phyloP scores from a whole-genome alignment of 2,797 vertebrate genomes.

The Danio tinwini region DNA sequence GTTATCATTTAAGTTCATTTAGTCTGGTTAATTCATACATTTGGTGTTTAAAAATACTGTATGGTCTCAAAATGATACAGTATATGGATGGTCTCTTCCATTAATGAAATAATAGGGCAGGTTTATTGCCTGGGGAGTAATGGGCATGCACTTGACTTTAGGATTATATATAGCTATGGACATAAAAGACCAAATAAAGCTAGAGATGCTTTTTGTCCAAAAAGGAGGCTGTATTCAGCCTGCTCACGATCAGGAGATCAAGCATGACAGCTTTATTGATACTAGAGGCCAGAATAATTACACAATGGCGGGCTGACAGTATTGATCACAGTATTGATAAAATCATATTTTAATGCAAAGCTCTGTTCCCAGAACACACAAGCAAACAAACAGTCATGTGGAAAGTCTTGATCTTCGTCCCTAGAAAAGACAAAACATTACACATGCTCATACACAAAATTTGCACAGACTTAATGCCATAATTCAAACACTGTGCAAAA shows the following conservation, averaged over 20 bases:
- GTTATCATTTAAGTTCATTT: neutral
- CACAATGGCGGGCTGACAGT: constrained; percentile 74
- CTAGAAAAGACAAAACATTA: constrained; percentile 17
- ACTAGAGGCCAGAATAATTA: constrained; percentile 81
- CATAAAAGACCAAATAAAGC: neutral
- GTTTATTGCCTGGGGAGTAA: neutral
- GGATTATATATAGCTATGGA: neutral
- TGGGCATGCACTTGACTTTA: neutral
- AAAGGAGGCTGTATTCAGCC: constrained; percentile 56
- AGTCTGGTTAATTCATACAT: neutral
- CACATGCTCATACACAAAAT: constrained; percentile 39
- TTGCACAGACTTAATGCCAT: neutral
- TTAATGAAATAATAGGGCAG: neutral
- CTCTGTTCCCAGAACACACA: constrained; percentile 71
- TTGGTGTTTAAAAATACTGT: neutral
- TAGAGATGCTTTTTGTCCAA: neutral
- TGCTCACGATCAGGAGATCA: constrained; percentile 66
- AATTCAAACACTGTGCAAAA: neutral
- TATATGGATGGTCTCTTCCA: neutral
- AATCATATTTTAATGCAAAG: constrained; percentile 84
- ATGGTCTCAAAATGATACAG: neutral
- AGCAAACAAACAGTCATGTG: constrained; percentile 32
- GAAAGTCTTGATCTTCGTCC: constrained; percentile 1
- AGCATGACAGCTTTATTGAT: constrained; percentile 81
- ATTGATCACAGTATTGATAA: constrained; percentile 84